phyloP scores from a whole-genome alignment of 2,888 invertebrate genomes.

The Pristionchus maxplancki region DNA sequence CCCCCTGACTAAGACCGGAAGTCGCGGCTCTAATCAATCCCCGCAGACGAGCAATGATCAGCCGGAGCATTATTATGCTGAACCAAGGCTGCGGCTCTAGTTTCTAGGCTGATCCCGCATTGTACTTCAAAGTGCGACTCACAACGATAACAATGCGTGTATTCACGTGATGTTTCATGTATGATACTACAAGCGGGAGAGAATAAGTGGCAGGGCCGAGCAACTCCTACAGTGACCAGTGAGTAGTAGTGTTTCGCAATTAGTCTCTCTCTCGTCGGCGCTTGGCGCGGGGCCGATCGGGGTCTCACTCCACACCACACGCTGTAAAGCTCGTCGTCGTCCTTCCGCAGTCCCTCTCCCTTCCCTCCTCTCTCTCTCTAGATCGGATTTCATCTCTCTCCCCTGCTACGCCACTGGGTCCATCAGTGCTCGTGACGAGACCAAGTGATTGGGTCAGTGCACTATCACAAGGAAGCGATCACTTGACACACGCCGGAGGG shows the following conservation, averaged over 20 bases:
- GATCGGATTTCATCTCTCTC: neutral
- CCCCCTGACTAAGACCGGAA: constrained; percentile 39
- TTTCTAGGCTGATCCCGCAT: neutral
- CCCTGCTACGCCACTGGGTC: neutral
- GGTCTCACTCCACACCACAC: constrained; percentile 12
- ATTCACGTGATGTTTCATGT: neutral
- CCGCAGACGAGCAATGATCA: neutral
- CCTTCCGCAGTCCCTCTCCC: neutral
- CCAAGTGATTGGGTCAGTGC: constrained; percentile 38
- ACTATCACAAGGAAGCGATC: constrained; percentile 40
- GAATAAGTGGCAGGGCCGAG: no score
- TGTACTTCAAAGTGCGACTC: neutral
- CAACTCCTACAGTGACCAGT: neutral
- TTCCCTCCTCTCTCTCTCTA: neutral
- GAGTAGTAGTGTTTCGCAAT: constrained; percentile 34
- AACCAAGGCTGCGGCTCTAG: neutral
- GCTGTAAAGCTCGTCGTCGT: constrained; percentile 34
- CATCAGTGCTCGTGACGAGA: neutral
- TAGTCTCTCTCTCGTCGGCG: constrained; percentile 25
- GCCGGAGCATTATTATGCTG: neutral
- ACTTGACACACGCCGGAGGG: neutral
- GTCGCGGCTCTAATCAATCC: neutral
- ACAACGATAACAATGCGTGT: neutral
- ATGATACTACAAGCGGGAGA: neutral
- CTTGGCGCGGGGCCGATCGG: neutral